Conservation (phyloP, 2,888 invertebrate species). For the Copidosoma aretas region DNA sequence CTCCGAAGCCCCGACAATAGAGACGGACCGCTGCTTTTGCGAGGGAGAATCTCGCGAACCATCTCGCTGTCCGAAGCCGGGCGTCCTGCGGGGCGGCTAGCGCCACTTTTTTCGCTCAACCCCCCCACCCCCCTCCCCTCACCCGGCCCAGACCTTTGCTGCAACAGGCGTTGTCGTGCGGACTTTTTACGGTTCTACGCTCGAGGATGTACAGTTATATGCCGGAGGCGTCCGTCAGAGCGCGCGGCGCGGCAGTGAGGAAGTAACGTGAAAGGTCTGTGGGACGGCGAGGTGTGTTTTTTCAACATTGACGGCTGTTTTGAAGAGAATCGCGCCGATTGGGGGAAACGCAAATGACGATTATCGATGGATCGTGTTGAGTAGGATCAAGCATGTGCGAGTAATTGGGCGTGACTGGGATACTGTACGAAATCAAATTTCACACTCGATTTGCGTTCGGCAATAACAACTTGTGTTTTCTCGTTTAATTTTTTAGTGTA, state of each 20-base stretch:
- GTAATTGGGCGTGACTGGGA: too few species aligned
- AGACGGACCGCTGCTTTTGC: conserved; percentile 24
- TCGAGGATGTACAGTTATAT: not conserved
- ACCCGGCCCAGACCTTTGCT: not conserved
- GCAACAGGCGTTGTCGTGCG: not conserved
- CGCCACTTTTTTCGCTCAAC: conserved; percentile 14
- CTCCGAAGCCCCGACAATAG: conserved; percentile 35
- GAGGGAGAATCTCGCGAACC: conserved; percentile 30
- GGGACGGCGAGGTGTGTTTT: not conserved
- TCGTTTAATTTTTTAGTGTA: too few species aligned
- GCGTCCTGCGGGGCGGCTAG: conserved; percentile 19
- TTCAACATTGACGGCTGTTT: not conserved
- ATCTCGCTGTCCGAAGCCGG: not conserved
- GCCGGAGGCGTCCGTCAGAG: not conserved
- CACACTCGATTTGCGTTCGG: too few species aligned
- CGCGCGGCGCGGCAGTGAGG: not conserved
- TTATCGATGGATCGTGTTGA: too few species aligned
- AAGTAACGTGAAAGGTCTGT: not conserved
- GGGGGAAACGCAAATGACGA: too few species aligned
- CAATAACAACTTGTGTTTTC: too few species aligned
- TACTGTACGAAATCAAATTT: too few species aligned
- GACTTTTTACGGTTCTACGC: not conserved
- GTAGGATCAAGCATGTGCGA: too few species aligned
- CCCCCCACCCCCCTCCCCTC: not conserved
- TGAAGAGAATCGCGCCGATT: not conserved